Percentiles rank a stretch among this genome's conserved stretches.
Conservation (phyloP, 2,113 vertebrate genomes). For the Oreochromis tanganicae region DNA sequence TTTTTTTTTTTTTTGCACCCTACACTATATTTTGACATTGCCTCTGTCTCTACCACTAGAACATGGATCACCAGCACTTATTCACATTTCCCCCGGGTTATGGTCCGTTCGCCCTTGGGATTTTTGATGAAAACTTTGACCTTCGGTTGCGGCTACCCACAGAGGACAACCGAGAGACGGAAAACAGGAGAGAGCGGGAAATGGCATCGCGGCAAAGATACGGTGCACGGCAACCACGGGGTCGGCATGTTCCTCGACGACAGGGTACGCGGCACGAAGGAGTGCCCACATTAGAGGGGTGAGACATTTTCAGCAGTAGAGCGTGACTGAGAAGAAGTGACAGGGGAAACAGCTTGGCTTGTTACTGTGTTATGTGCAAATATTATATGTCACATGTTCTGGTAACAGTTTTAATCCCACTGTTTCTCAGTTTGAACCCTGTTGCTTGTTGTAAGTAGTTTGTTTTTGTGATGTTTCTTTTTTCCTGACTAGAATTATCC, state of each 20-base stretch:
- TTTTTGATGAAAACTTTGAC: conserved; percentile 91
- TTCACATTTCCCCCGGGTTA: conserved; percentile 89
- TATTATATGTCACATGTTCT: background rate
- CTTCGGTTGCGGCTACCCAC: conserved; percentile 72
- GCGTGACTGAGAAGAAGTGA: background rate
- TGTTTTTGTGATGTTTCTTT: background rate
- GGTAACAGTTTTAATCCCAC: background rate
- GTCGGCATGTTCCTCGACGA: conserved; percentile 81
- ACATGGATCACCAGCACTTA: conserved; percentile 83
- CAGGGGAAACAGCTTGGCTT: background rate
- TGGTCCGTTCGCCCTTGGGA: conserved; percentile 86
- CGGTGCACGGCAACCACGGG: conserved; percentile 81
- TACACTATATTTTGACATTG: background rate
- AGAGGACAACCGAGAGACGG: conserved; percentile 82
- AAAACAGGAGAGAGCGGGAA: conserved; percentile 84
- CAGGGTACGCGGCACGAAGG: conserved; percentile 84
- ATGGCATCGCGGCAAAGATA: conserved; percentile 86
- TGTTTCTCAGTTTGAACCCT: background rate
- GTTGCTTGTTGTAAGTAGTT: background rate
- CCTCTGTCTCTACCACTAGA: conserved; percentile 60
- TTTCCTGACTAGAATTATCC: conserved; percentile 82
- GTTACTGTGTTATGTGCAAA: background rate
- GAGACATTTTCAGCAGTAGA: conserved; percentile 45
- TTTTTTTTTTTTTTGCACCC: background rate
- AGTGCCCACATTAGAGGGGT: conserved; percentile 93